Evolutionary conservation across 2,113 vertebrate species (phyloP), one percentile per base, ranked within the genome.

Genomic region (Ammodramus savannarum): DNA sequence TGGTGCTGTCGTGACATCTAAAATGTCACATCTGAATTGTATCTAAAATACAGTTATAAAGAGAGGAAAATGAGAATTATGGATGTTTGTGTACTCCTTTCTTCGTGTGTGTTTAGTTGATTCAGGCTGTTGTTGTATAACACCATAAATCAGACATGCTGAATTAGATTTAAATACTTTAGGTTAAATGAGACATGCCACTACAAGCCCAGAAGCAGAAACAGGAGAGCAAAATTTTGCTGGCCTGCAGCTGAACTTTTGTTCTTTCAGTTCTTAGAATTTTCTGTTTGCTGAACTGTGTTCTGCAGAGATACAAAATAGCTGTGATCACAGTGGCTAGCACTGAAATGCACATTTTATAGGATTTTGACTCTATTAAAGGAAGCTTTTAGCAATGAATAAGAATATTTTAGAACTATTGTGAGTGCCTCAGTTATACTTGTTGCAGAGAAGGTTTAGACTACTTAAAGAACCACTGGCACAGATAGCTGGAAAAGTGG

Each of bases 231-330:
- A 57, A 46, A 85, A 27, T 51, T 66, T 13, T 71, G 11, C 38
- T 78, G 66, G n/a, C 36, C n/a, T 79, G 58, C 36, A 57, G 48
- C 18, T 91, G 78, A 59, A 76, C 52, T 79, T 90, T 34, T 38
- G 78, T 74, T 51, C 46, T 89, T 90, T 72, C 16, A 23, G 5
- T 92, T 94, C 82, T 63, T 85, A 57, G 44, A 88, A 88, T 38
- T 32, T 48, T 75, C 5, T 85, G 41, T 84, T 94, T 94, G 67
- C 67, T 88, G 48, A 90, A 52, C 26, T 34, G 1, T 0, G 1
- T 78, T 27, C 39, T 17, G 27, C 31, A 78, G 57, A 75, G 36
- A 17, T 77, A 20, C 5, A 5, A 85, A 85, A 58, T 41, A 62
- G 18, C 18, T 1, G 10, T 74, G 38, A 32, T 87, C 34, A 41